These are phyloP conservation scores for Acanthoscelides obtectus DNA, from an alignment of 2,888 invertebrate species.

Conservation along the genomic window DNA sequence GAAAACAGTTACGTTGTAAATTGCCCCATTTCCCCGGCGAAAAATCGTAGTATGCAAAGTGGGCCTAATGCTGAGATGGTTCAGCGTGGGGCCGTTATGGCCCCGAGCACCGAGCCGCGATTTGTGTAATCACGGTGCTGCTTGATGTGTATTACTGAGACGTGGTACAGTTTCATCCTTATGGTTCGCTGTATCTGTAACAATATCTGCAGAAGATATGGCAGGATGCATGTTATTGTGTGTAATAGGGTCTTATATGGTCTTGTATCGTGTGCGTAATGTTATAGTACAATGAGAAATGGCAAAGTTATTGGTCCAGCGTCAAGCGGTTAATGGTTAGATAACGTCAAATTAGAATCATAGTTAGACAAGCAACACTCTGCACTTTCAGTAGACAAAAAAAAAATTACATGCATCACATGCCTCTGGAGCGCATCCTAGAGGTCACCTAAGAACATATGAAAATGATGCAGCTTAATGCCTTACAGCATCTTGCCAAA, in stretches of 20 bases:
- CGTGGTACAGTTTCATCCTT: neutral
- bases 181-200: neutral
- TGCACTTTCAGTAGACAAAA: too few relatives aligned
- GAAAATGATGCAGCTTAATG: too few relatives aligned
- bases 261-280: too few relatives aligned
- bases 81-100: neutral
- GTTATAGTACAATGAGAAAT: too few relatives aligned
- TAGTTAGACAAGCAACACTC: too few relatives aligned
- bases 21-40: neutral
- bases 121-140: neutral
- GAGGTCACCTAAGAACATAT: too few relatives aligned
- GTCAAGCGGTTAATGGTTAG: too few relatives aligned
- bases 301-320: too few relatives aligned
- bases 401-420: too few relatives aligned
- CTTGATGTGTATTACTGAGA: neutral
- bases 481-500: too few relatives aligned
- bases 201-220: neutral
- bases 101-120: neutral
- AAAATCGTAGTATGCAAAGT: neutral
- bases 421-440: too few relatives aligned
- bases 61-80: neutral
- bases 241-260: neutral
- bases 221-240: neutral
- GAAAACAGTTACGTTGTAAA: neutral
- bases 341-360: too few relatives aligned